These are phyloP conservation scores for Meloe dianella DNA, from an alignment of 2,888 invertebrate species.

Conservation along the genomic window DNA sequence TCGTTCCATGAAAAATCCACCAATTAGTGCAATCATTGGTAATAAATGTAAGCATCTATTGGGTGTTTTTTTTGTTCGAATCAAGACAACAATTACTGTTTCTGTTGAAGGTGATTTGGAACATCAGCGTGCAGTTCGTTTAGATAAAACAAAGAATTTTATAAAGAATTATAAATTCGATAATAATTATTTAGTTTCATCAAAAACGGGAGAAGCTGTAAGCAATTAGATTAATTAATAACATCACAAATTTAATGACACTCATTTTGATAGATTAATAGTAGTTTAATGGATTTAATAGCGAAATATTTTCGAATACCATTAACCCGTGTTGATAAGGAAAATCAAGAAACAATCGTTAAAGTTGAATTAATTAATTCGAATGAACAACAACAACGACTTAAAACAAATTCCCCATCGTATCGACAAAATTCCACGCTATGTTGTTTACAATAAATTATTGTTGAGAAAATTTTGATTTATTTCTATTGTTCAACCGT, in stretches of 20 bases:
- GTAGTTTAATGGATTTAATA: slow-evolving; percentile 72
- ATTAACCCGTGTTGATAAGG: slow-evolving; percentile 69
- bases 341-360: slow-evolving; percentile 70
- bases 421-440: slow-evolving; percentile 33
- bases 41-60: slow-evolving; percentile 72
- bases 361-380: slow-evolving; percentile 66
- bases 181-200: slow-evolving; percentile 69
- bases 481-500: slow-evolving; percentile 15
- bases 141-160: slow-evolving; percentile 70
- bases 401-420: slow-evolving; percentile 15
- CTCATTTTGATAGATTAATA: slow-evolving; percentile 68
- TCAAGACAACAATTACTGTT: no score
- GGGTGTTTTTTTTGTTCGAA: no score
- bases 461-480: slow-evolving; percentile 14
- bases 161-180: slow-evolving; percentile 69
- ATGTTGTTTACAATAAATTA: slow-evolving; percentile 34
- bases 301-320: slow-evolving; percentile 71
- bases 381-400: slow-evolving; percentile 3
- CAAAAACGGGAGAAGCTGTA: slow-evolving; percentile 77
- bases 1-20: slow-evolving; percentile 60
- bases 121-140: slow-evolving; percentile 72
- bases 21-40: slow-evolving; percentile 67
- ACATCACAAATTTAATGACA: slow-evolving; percentile 5
- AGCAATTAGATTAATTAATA: slow-evolving; percentile 31
- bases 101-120: slow-evolving; percentile 74